A percentile compares a stretch with the other conserved stretches of the same genome.
Evolutionary conservation across 30 jellyfish, hydroid and myxozoan genomes (phyloP).

Genomic region (Aurelia aurita complex sp. Pacific): DNA sequence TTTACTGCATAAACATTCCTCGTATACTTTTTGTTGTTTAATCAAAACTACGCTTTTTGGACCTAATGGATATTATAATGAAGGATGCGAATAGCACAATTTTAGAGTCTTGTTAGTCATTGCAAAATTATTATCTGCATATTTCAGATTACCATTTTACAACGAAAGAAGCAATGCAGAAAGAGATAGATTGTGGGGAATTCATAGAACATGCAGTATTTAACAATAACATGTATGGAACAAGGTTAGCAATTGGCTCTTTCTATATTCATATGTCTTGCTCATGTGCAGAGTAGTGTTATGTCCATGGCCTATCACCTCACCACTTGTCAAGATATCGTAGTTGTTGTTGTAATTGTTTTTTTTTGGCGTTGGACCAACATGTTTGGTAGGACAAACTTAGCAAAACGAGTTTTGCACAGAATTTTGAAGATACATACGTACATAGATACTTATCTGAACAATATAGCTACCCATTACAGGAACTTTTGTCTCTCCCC

Average conservation of each 20-base stretch:
- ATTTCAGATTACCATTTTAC: constrained; percentile 88
- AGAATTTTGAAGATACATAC: neutral
- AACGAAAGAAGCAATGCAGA: constrained; percentile 61
- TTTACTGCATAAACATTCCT: too few relatives aligned
- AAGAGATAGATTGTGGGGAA: constrained; percentile 80
- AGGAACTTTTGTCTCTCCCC: too few relatives aligned
- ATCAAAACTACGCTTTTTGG: too few relatives aligned
- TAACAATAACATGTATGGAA: constrained; percentile 90
- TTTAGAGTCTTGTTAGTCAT: neutral
- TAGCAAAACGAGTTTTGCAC: neutral
- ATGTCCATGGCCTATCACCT: too few relatives aligned
- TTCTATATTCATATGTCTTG: neutral
- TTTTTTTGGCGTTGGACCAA: neutral
- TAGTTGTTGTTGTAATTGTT: neutral
- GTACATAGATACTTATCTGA: neutral
- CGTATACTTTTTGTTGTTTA: too few relatives aligned
- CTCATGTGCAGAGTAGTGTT: neutral
- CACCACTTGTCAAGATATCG: too few relatives aligned
- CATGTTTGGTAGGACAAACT: neutral
- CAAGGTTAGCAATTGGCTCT: constrained; percentile 67
- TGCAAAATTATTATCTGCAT: neutral
- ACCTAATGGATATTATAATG: too few relatives aligned
- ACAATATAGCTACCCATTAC: too few relatives aligned
- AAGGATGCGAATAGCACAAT: too few relatives aligned
- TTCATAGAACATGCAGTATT: constrained; percentile 94